Base-by-base conservation (phyloP, 2,797 vertebrate genomes). In the Cynopterus sphinx region DNA sequence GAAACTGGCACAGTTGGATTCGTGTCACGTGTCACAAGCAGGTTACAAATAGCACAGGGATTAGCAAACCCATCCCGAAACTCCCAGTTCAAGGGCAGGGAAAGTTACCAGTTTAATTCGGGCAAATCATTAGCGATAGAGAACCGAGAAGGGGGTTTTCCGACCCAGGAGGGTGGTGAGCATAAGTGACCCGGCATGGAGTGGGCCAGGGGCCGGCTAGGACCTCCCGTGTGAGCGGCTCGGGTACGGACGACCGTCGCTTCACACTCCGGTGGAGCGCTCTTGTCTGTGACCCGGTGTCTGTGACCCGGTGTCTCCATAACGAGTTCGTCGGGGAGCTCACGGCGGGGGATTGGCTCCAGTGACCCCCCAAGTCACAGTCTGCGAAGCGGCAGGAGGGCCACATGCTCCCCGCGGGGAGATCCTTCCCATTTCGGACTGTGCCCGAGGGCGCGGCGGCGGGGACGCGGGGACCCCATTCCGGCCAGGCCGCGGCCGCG, bases 61-160 rank as follows among this genome's bases (percentile, higher is more conserved):
- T 94, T 96, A 94, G 95, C 87, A 82, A 87, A 61, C 79, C 67
- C 81, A 63, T 82, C 71, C 81, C 0, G 11, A 94, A 77, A 68
- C 85, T 61, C 49, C 24, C 9, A 22, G 73, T 88, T 95, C 96
- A 96, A 97, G 97, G 96, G 74, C 96, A 90, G 87, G 87, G 87
- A 92, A 95, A 93, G 93, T 95, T 85, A 93, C 74, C 75, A 9
- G 65, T 65, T 92, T 65, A 82, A 95, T 74, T 92, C 83, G 3
- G 5, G 70, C 59, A 11, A 22, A 21, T 70, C 71, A 49, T 46
- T 15, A 46, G 78, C 16, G 2, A 31, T 2, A 4, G 51, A 78
- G 73, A 78, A 65, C 55, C 16, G 65, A 70, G 82, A 43, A 63
- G 17, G 4, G 49, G 75, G n/a, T 46, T 91, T 74, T 13, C 59